Base-by-base conservation (phyloP, 2,797 vertebrate species). In the Anas capensis region DNA sequence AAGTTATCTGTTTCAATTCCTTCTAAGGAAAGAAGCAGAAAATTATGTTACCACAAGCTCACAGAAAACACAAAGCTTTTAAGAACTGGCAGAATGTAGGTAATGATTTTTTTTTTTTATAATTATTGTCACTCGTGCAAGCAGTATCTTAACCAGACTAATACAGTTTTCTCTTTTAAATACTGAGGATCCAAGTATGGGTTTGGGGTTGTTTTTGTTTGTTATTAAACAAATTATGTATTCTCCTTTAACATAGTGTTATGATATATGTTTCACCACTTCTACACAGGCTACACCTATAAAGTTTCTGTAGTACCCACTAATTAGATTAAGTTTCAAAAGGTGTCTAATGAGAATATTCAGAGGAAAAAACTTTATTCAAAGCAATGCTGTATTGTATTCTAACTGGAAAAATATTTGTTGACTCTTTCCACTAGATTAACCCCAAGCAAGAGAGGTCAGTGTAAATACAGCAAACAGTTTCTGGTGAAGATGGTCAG, bases 1-100 rank as follows among this genome's bases (percentile, higher is more conserved):
- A 93, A 97, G 96, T 64, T 56, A 93, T 38, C 83, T 94, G 82
- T 79, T 97, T 96, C 94, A 95, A 91, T 69, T 95, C 95, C 93
- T 90, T 97, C 97, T 98, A 82, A 92, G 40, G 82, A 96, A 36
- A 88, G 31, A 69, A 96, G 34, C 0, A 93, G 83, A 94, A 94
- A 86, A 44, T 3, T 62, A 77, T 20, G 70, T 92, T 78, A 92
- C 27, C 33, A 94, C 92, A 91, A 26, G 31, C 11, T 40, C 76
- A 65, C 42, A 48, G 83, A 13, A 46, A 61, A 20, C 3, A 38
- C 56, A 65, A 42, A 96, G 64, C 44, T 57, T 68, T 79, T 57
- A 49, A 57, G 11, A 86, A 73, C 26, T 80, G 56, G 8, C 36
- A 94, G 53, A 51, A 13, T 66, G 31, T 13, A 82, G 70, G 80